Evolutionary conservation across 2,888 invertebrate genomes (phyloP).

Genomic region (Scaptomyza polygonia): DNA sequence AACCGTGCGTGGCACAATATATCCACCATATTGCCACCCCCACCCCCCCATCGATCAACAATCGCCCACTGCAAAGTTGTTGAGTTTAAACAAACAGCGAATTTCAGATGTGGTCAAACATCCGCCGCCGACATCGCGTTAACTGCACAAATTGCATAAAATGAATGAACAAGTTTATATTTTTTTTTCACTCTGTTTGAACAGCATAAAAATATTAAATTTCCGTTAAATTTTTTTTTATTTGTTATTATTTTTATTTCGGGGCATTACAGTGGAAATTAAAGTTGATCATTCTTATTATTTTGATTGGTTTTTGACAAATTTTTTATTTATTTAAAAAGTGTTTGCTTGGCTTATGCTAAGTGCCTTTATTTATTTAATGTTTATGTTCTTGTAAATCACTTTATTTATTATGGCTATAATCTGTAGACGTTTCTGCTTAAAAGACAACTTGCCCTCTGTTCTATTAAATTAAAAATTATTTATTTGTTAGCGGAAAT

Average conservation of each 20-base stretch:
- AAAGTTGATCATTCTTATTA: constrained; percentile 47
- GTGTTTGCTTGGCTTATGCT: background rate
- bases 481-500: constrained; percentile 60
- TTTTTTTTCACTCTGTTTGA: constrained; percentile 6
- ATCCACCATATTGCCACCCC: background rate
- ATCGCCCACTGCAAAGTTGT: constrained; percentile 10
- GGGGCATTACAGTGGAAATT: constrained; percentile 27
- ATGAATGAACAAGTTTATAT: constrained; percentile 35
- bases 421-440: constrained; percentile 18
- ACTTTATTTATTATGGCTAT: constrained; percentile 4
- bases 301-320: constrained; percentile 33
- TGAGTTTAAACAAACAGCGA: constrained; percentile 24
- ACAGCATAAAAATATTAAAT: constrained; percentile 44
- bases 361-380: background rate
- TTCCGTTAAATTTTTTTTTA: constrained; percentile 28
- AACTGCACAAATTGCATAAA: constrained; percentile 37
- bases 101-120: constrained; percentile 28
- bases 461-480: background rate
- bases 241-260: background rate
- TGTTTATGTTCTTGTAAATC: background rate
- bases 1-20: constrained; percentile 22
- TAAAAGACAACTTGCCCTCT: background rate
- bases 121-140: constrained; percentile 6
- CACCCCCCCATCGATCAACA: background rate
- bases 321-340: background rate